Evolutionary conservation across 1,140 invertebrate genomes (phyloP), one percentile per base, ranked within the genome.

Genomic region (Drosophila cardini): DNA sequence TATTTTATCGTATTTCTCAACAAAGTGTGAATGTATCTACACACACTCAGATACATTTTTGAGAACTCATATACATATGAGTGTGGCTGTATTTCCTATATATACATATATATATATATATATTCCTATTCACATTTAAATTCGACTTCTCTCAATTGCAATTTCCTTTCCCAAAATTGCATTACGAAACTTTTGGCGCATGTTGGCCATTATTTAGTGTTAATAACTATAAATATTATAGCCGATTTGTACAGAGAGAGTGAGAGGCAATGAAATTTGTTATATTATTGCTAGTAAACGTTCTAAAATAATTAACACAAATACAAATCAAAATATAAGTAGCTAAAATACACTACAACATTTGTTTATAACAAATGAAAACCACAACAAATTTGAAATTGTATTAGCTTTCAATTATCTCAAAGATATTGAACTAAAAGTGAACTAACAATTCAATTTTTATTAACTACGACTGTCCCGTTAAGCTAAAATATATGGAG

Each of bases 121-220:
- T 42, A 21, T 34, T 42, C 16, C 21, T 11, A 26, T 61, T 36
- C 34, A 55, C 38, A 55, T 55, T 55, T 4, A 21, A 55, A 55
- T 30, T 42, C 26, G 38, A 48, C 60, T 43, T 50, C 36, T 50
- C 36, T 52, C 13, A 40, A 72, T 52, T 73, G 79, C 70, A 75
- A 70, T 70, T 80, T 62, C 40, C 78, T 73, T 76, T 65, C 67
- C 71, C 71, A 76, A 21, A 52, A 21, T 72, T 72, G 30, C 38
- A 58, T 72, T 72, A 72, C 48, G 63, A 68, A 68, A 84, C 48
- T 65, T 65, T 61, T 75, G 71, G 72, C 80, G 75, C 79, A 72
- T 82, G 80, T 67, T 30, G 53, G 34, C 60, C 62, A 82, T 81
- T 82, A 82, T 72, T 58, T 53, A 50, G 52, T 70, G 63, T 73